A percentile compares a stretch with the other conserved stretches of the same genome.
These are phyloP conservation scores for Scopus umbretta DNA, from an alignment of 2,113 vertebrate genomes.

Conservation along the genomic window DNA sequence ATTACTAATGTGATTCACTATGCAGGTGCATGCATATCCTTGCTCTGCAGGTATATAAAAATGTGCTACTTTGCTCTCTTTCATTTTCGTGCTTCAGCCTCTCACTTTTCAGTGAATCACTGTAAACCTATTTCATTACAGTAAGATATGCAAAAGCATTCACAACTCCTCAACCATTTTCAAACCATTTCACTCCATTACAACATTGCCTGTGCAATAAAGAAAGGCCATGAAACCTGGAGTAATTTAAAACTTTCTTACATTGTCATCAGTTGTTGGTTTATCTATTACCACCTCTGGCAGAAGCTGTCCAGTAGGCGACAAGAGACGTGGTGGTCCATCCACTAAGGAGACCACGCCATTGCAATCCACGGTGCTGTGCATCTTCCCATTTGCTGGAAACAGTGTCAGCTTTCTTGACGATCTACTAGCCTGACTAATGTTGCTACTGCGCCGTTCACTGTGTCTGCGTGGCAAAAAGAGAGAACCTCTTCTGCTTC, in stretches of 20 bases:
- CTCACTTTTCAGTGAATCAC: not conserved
- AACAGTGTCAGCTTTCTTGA: slow-evolving; percentile 65
- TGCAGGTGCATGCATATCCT: not conserved
- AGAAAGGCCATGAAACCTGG: slow-evolving; percentile 22
- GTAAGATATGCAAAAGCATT: not conserved
- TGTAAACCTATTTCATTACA: not conserved
- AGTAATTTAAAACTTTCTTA: slow-evolving; percentile 79
- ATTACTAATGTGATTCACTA: not conserved
- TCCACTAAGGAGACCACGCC: slow-evolving; percentile 86
- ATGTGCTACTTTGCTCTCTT: not conserved
- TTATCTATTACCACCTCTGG: slow-evolving; percentile 91
- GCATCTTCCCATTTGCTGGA: slow-evolving; percentile 81
- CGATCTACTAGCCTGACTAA: slow-evolving; percentile 82
- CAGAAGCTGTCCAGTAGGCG: slow-evolving; percentile 79
- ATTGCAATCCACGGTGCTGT: slow-evolving; percentile 90
- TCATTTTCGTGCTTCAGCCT: not conserved
- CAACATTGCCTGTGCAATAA: not conserved
- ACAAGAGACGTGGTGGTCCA: slow-evolving; percentile 76
- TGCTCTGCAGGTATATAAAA: not conserved
- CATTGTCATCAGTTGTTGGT: slow-evolving; percentile 79
- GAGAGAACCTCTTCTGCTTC: slow-evolving; percentile 83
- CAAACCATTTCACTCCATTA: slow-evolving; percentile 22
- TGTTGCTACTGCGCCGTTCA: slow-evolving; percentile 80
- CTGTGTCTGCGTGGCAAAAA: slow-evolving; percentile 74
- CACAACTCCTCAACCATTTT: not conserved